phyloP scores from a whole-genome alignment of 2,113 vertebrate species.

The Menura novaehollandiae region DNA sequence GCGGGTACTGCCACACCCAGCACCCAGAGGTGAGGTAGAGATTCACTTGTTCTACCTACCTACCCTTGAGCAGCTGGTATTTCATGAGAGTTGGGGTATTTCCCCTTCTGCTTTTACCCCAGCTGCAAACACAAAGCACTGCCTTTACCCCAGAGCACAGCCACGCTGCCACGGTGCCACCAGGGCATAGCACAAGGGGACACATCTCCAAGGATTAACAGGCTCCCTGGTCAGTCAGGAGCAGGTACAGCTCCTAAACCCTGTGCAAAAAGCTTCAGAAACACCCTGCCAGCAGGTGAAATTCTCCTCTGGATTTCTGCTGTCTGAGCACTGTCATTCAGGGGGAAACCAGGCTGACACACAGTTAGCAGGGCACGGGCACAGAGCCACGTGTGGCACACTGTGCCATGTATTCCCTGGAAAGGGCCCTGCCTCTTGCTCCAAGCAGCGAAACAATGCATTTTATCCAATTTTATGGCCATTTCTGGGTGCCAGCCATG shows the following conservation, averaged over 20 bases:
- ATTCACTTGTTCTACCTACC: neutral
- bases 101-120: neutral
- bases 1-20: neutral
- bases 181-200: neutral
- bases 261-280: neutral
- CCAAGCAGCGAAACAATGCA: neutral
- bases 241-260: neutral
- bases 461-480: neutral
- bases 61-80: neutral
- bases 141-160: neutral
- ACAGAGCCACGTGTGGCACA: neutral
- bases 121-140: neutral
- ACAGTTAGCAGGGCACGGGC: accelerated
- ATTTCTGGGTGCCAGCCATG: neutral
- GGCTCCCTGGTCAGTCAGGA: neutral
- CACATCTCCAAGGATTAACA: neutral
- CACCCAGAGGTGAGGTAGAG: neutral
- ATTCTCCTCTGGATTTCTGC: neutral
- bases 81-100: neutral
- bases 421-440: neutral
- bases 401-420: accelerated
- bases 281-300: neutral
- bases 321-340: neutral
- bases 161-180: accelerated
- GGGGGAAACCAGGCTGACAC: neutral